Evolutionary conservation across 2,113 vertebrate species (phyloP).

Genomic region (Xenopus tropicalis): UCB_Xtro_10.0 CM004450.2:122375501-122376000

Average conservation of each 20-base stretch:
- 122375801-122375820: constrained; percentile 46
- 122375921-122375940: constrained; percentile 50
- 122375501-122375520: constrained; percentile 1
- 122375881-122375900: constrained; percentile 55
- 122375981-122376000: constrained; percentile 42
- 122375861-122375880: constrained; percentile 53
- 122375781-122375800: constrained; percentile 50
- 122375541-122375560: constrained; percentile 30
- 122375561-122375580: constrained; percentile 24
- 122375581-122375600: constrained; percentile 7
- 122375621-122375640: constrained; percentile 7
- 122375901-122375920: constrained; percentile 52
- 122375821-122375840: constrained; percentile 44
- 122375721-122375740: constrained; percentile 52
- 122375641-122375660: constrained; percentile 35
- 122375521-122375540: constrained; percentile 26
- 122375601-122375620: constrained; percentile 26
- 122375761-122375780: constrained; percentile 49
- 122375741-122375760: constrained; percentile 54
- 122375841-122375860: constrained; percentile 50
- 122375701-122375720: constrained; percentile 55
- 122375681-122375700: constrained; percentile 50
- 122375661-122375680: constrained; percentile 43
- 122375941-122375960: constrained; percentile 58
- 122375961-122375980: constrained; percentile 49